phyloP scores from a whole-genome alignment of 2,113 vertebrate genomes.

The Triplophysa dalaica region DNA sequence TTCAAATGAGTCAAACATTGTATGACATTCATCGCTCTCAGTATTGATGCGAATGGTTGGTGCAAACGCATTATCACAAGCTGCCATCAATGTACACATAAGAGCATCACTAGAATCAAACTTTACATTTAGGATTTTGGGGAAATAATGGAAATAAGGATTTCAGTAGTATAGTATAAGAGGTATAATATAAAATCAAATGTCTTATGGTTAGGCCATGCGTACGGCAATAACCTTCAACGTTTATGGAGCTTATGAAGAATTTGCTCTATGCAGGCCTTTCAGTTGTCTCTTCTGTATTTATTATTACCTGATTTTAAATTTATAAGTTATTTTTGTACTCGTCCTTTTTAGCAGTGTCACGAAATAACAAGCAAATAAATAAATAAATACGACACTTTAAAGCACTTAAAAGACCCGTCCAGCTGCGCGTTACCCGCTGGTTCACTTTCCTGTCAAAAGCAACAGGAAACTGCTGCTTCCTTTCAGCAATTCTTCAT shows the following conservation, averaged over 20 bases:
- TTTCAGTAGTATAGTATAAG: background rate
- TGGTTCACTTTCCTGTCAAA: conserved; percentile 21
- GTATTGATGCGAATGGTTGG: background rate
- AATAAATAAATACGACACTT: background rate
- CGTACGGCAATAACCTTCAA: conserved; percentile 7
- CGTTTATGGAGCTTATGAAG: background rate
- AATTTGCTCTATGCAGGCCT: background rate
- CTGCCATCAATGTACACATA: too few relatives aligned
- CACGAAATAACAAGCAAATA: background rate
- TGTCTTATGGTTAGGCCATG: background rate
- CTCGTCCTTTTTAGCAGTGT: background rate
- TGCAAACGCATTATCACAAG: background rate
- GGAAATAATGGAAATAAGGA: too few relatives aligned
- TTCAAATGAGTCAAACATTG: background rate
- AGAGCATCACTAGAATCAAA: too few relatives aligned
- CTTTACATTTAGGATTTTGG: too few relatives aligned
- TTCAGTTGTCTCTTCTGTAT: background rate
- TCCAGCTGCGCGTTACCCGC: conserved; percentile 11
- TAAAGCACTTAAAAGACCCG: background rate
- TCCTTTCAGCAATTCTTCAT: background rate
- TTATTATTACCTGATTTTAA: background rate
- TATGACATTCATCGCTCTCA: too few relatives aligned
- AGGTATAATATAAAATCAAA: background rate
- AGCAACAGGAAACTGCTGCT: conserved; percentile 40
- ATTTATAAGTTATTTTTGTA: background rate